phyloP scores from a whole-genome alignment of 2,113 vertebrate genomes.

The Oreochromis niloticus region DNA sequence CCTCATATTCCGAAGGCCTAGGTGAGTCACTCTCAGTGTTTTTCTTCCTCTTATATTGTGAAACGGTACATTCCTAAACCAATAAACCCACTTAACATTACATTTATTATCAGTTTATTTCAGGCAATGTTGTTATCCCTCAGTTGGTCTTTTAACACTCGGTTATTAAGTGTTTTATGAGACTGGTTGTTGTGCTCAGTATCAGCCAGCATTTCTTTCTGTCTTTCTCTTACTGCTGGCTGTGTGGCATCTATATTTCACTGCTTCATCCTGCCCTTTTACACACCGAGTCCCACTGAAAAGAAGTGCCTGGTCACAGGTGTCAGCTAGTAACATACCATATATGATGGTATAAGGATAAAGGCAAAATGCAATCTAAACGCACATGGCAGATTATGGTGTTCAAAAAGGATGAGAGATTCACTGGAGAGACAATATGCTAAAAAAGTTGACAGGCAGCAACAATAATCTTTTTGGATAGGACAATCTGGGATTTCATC shows the following conservation, averaged over 20 bases:
- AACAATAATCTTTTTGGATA: neutral
- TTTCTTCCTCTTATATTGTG: neutral
- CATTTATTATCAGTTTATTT: neutral
- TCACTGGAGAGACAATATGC: neutral
- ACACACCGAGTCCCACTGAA: neutral
- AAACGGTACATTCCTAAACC: neutral
- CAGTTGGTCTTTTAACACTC: neutral
- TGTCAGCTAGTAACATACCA: neutral
- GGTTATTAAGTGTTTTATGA: neutral
- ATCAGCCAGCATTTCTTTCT: neutral
- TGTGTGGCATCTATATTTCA: neutral
- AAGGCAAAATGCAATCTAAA: neutral
- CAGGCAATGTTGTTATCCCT: neutral
- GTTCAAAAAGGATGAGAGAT: neutral
- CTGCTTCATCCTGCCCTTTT: neutral
- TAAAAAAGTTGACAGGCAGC: neutral
- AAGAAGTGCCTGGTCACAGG: neutral
- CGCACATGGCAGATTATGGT: neutral
- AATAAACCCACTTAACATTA: neutral
- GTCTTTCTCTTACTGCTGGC: neutral
- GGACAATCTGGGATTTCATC: neutral
- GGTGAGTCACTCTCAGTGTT: slow-evolving; percentile 71
- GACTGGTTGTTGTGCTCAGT: neutral
- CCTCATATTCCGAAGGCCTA: slow-evolving; percentile 86
- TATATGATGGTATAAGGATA: neutral